Evolutionary conservation across 2,888 invertebrate species (phyloP).

Genomic region (Isotomurus palustris): DNA sequence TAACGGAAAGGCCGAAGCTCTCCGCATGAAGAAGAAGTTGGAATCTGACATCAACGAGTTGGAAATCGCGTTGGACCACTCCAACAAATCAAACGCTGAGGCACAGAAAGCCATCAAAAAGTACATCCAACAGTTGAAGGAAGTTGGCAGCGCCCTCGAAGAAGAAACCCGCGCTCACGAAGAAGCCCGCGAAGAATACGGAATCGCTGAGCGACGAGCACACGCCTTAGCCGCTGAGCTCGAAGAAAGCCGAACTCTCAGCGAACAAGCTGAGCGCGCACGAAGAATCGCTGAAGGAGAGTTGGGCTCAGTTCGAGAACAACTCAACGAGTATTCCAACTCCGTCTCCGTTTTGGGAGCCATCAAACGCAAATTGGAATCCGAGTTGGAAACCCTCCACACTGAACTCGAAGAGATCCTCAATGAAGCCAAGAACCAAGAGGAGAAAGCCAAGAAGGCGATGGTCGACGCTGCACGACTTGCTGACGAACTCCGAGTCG

Average conservation of each 20-base stretch:
- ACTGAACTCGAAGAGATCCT: slow-evolving; percentile 53
- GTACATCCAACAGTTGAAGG: slow-evolving; percentile 54
- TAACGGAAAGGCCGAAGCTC: slow-evolving; percentile 58
- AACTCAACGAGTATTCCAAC: slow-evolving; percentile 55
- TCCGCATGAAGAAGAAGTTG: slow-evolving; percentile 61
- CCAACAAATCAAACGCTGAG: slow-evolving; percentile 56
- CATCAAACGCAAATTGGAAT: slow-evolving; percentile 58
- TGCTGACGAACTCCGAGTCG: slow-evolving; percentile 59
- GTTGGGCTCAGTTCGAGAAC: slow-evolving; percentile 55
- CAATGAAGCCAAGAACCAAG: slow-evolving; percentile 38
- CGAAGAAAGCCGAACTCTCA: slow-evolving; percentile 50
- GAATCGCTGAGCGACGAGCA: slow-evolving; percentile 55
- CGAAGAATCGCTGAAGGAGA: slow-evolving; percentile 56
- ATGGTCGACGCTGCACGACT: slow-evolving; percentile 57
- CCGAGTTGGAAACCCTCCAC: slow-evolving; percentile 56
- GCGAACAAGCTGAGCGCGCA: slow-evolving; percentile 53
- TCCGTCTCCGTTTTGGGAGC: slow-evolving; percentile 53
- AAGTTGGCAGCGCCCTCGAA: slow-evolving; percentile 53
- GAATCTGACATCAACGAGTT: slow-evolving; percentile 61
- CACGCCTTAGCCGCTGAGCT: slow-evolving; percentile 55
- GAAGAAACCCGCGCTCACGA: slow-evolving; percentile 56
- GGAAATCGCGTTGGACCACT: slow-evolving; percentile 58
- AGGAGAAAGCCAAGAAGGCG: slow-evolving; percentile 55
- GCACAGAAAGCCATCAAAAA: slow-evolving; percentile 57
- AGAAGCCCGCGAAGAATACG: slow-evolving; percentile 56